These are phyloP conservation scores for Augochlorella aurata DNA, from an alignment of 2,888 invertebrate species.

Conservation along the genomic window DNA sequence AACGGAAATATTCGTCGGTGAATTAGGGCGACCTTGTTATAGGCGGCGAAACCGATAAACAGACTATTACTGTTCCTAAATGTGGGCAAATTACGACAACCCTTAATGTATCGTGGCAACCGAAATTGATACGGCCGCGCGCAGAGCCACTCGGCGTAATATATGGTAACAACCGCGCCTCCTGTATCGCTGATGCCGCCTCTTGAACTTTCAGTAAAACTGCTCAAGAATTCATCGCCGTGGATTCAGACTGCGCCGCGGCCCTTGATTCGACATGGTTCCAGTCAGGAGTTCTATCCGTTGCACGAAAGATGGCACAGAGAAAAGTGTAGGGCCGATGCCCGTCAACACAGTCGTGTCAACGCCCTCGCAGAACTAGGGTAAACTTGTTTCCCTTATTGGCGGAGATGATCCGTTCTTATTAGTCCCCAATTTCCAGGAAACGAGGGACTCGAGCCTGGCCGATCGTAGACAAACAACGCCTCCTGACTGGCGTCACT, in stretches of 20 bases:
- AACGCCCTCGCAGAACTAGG: no score
- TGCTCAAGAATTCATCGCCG: not conserved
- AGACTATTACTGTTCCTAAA: conserved; percentile 31
- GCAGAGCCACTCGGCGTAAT: conserved; percentile 8
- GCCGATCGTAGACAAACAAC: no score
- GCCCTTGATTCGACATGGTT: not conserved
- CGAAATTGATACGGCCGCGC: conserved; percentile 15
- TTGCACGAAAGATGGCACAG: not conserved
- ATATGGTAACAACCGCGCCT: conserved; percentile 12
- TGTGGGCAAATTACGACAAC: conserved; percentile 32
- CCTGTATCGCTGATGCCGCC: not conserved
- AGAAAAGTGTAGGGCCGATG: no score
- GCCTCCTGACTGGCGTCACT: no score
- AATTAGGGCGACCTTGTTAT: conserved; percentile 29
- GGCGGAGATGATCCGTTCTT: no score
- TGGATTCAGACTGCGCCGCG: not conserved
- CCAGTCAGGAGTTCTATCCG: not conserved
- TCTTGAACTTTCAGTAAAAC: not conserved
- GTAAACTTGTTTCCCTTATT: no score
- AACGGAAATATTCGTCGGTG: conserved; percentile 39
- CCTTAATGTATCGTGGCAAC: conserved; percentile 26
- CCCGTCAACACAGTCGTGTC: no score
- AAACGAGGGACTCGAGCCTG: no score
- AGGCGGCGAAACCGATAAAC: conserved; percentile 33
- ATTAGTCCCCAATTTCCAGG: no score